Base-by-base conservation (phyloP, 1,140 invertebrate genomes). In the Drosophila neocordata region DNA sequence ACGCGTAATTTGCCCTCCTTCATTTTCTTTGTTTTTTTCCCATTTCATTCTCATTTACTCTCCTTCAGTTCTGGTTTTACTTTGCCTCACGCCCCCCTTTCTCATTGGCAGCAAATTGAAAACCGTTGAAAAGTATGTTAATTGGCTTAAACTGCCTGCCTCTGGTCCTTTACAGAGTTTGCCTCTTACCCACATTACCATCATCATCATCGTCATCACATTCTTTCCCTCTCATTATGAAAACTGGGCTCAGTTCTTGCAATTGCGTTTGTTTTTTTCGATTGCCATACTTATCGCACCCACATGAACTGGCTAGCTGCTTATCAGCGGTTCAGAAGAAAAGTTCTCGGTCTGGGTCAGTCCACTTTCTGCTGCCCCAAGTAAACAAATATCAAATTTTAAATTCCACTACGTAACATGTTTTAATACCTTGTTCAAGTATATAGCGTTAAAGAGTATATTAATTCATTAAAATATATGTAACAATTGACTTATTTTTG, bases 331-430 rank as follows among this genome's bases (percentile, higher is more conserved):
- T 31, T 31, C 35, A n/a, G 8, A 13, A n/a, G n/a, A 68, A 66
- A 74, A 55, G 56, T 56, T 79, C 35, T 73, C 38, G 59, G 64
- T 71, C 79, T 65, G 63, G 74, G 74, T 81, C 79, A 80, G 31
- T 64, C 38, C 57, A 12, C 41, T 60, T 34, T 20, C 34, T 44
- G 38, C 20, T 52, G 56, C 15, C 20, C 15, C 35, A 69, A 65
- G 82, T 85, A 85, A 85, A 85, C 82, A 85, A 87, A 85, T 78
- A 20, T 73, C 61, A 51, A 61, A 73, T 69, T 79, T 75, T 20
- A 56, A 11, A 38, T 48, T 48, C 41, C 41, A 48, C 41, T 48
- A 20, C 41, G 41, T 48, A 48, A 48, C 41, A 48, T 20, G 15
- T 48, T 48, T 20, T 20, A 11, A 3, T 48, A 48, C 41, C 41